Evolutionary conservation across 1,140 invertebrate species (phyloP).

Genomic region (Himalopsyche phryganea): DNA sequence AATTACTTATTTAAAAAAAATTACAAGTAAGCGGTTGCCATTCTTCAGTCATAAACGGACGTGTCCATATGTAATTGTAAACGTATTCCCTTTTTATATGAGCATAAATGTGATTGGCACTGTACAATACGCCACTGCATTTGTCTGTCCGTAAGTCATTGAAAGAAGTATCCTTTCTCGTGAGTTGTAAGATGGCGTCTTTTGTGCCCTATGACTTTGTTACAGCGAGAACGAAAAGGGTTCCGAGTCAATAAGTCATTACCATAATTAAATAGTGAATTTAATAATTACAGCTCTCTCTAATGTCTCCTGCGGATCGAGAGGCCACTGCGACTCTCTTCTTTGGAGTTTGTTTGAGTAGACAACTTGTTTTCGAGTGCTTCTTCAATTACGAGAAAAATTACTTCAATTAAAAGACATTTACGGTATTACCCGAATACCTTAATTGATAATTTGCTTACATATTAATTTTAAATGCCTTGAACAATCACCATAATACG

Average conservation of each 20-base stretch:
- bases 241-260: constrained; percentile 30
- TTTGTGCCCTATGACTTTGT: neutral
- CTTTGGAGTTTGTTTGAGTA: constrained; percentile 18
- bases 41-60: too few relatives aligned
- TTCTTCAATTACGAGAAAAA: constrained; percentile 28
- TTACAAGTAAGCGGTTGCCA: too few relatives aligned
- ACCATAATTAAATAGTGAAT: constrained; percentile 33
- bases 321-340: too few relatives aligned
- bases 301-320: constrained; percentile 12
- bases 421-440: too few relatives aligned
- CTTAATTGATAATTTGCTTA: too few relatives aligned
- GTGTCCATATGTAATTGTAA: too few relatives aligned
- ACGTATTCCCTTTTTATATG: too few relatives aligned
- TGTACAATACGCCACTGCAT: neutral
- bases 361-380: constrained; percentile 7
- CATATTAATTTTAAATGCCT: too few relatives aligned
- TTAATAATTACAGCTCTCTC: constrained; percentile 28
- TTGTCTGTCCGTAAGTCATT: neutral
- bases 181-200: neutral
- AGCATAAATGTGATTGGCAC: too few relatives aligned
- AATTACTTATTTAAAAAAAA: too few relatives aligned
- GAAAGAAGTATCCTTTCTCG: neutral
- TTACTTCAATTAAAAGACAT: constrained; percentile 26
- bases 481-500: too few relatives aligned
- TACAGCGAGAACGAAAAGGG: neutral